Percentiles rank a stretch among this genome's conserved stretches.
Conservation (phyloP, 2,797 vertebrate species). For the Cyprinella venusta region DNA sequence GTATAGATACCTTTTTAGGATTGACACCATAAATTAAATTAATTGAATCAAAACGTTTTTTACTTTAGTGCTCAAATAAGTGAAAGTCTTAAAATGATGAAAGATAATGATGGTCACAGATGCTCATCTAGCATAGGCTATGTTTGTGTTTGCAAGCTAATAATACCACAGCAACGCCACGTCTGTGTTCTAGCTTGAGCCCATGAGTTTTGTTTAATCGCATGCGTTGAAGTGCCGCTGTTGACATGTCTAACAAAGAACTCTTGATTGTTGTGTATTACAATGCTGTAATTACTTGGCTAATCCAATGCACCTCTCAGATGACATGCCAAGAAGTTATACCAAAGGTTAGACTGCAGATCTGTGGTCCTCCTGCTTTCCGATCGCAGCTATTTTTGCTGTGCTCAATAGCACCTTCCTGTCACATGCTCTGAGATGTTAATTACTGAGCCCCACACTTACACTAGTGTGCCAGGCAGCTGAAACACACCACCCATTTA, state of each 20-base stretch:
- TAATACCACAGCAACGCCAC: conserved; percentile 1
- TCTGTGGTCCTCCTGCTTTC: not conserved
- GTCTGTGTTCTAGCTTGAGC: not conserved
- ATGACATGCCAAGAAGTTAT: not conserved
- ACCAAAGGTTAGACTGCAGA: not conserved
- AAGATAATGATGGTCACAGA: not conserved
- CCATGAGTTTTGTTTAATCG: not conserved
- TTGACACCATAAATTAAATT: not conserved
- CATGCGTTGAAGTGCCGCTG: not conserved
- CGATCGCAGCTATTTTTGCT: conserved; percentile 46
- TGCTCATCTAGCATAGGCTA: not conserved
- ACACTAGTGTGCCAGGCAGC: conserved; percentile 49
- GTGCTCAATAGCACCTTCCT: conserved; percentile 40
- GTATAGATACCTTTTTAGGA: not conserved
- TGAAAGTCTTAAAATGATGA: not conserved
- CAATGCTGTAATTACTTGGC: conserved; percentile 20
- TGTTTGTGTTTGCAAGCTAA: not conserved
- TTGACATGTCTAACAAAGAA: not conserved
- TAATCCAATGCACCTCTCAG: not conserved
- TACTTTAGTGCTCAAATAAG: not conserved
- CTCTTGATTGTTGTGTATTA: conserved; percentile 1
- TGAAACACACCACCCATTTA: conserved; percentile 48
- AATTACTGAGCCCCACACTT: conserved; percentile 66
- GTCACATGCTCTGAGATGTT: conserved; percentile 62
- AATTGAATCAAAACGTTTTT: not conserved